These are phyloP conservation scores for Oxyruncus cristatus DNA, from an alignment of 2,113 vertebrate species.

Conservation along the genomic window DNA sequence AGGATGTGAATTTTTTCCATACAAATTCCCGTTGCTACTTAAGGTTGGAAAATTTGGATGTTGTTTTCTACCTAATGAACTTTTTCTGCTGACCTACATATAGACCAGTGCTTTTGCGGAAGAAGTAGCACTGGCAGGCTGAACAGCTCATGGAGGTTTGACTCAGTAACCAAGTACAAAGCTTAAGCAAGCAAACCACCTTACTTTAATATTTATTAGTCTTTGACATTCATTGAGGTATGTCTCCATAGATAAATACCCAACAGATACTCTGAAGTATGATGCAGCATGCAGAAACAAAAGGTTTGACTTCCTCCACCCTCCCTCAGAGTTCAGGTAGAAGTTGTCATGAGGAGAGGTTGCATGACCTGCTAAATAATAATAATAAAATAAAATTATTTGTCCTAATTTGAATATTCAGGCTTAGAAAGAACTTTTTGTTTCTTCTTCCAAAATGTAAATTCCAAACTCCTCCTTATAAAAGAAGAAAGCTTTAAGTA, in stretches of 20 bases:
- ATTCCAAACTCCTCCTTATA: neutral
- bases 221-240: neutral
- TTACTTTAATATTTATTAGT: slow-evolving; percentile 28
- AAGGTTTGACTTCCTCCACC: neutral
- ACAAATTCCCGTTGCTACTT: neutral
- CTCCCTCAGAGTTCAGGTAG: neutral
- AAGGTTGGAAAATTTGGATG: neutral
- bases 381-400: neutral
- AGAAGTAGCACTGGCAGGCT: neutral
- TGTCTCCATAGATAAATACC: neutral
- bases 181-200: slow-evolving; percentile 1
- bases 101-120: neutral
- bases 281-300: neutral
- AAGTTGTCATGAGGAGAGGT: neutral
- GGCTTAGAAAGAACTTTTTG: neutral
- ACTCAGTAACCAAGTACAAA: neutral
- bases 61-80: neutral
- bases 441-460: neutral
- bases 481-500: neutral
- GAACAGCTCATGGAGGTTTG: neutral
- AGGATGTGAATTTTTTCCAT: neutral
- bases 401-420: neutral
- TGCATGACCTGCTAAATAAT: neutral
- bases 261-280: neutral
- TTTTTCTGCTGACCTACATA: neutral